Evolutionary conservation across 1,140 invertebrate species (phyloP).

Genomic region (Periplaneta americana): DNA sequence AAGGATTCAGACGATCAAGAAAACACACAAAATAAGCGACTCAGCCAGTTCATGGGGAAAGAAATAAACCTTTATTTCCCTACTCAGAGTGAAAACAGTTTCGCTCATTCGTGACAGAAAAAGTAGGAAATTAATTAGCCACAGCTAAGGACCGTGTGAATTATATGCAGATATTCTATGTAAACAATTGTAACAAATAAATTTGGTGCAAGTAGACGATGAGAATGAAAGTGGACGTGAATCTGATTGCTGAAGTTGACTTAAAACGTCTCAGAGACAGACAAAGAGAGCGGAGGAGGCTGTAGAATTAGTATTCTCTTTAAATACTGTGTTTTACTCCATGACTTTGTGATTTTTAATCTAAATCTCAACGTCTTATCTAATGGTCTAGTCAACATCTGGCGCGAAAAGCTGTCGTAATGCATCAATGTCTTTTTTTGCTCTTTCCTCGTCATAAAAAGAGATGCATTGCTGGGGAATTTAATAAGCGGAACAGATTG

Average conservation of each 20-base stretch:
- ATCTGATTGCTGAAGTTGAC: background rate
- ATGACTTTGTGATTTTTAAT: background rate
- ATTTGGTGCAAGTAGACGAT: background rate
- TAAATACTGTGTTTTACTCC: background rate
- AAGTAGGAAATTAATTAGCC: too few relatives aligned
- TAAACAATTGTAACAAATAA: too few relatives aligned
- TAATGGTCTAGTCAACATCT: background rate
- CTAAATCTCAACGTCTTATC: background rate
- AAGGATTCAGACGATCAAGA: too few relatives aligned
- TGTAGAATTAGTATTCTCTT: background rate
- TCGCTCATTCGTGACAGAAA: too few relatives aligned
- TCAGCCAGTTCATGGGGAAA: too few relatives aligned
- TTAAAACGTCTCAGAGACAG: too few relatives aligned
- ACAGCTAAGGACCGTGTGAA: too few relatives aligned
- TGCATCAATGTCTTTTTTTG: background rate
- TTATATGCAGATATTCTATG: too few relatives aligned
- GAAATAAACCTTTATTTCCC: too few relatives aligned
- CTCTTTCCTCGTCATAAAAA: background rate
- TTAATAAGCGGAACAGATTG: constrained; percentile 11
- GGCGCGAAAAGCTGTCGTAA: background rate
- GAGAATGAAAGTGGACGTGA: background rate
- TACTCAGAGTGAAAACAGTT: too few relatives aligned
- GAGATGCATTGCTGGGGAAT: constrained; percentile 2
- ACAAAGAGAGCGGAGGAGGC: background rate
- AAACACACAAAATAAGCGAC: too few relatives aligned